phyloP scores from a whole-genome alignment of 2,797 vertebrate genomes.

The Pteropus rufus region DNA sequence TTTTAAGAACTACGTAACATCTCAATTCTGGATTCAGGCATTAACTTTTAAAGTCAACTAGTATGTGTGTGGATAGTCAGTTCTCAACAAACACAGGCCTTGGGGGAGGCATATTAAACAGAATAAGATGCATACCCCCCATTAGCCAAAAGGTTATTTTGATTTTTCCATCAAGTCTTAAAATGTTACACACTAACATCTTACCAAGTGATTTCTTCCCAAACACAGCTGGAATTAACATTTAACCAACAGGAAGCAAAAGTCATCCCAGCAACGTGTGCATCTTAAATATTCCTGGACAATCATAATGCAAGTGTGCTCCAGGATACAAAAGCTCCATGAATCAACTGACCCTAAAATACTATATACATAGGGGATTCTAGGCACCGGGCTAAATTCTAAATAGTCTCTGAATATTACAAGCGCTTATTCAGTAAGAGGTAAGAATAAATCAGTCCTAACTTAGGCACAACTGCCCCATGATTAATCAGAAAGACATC shows the following conservation, averaged over 20 bases:
- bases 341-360: constrained; percentile 1
- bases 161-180: neutral
- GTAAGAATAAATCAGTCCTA: neutral
- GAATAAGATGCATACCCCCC: neutral
- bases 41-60: constrained; percentile 30
- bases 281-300: neutral
- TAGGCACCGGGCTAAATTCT: neutral
- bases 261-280: neutral
- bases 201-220: neutral
- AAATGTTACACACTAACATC: constrained; percentile 1
- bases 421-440: neutral
- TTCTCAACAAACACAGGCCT: constrained; percentile 24
- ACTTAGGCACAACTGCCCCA: neutral
- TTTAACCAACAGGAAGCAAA: neutral
- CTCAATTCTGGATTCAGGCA: neutral
- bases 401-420: neutral
- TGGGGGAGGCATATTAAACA: neutral
- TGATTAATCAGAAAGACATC: neutral
- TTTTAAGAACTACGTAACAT: neutral
- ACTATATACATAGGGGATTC: neutral
- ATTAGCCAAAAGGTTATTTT: constrained; percentile 13
- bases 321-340: neutral
- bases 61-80: neutral
- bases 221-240: constrained; percentile 8
- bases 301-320: neutral